Evolutionary conservation across 1,140 invertebrate species (phyloP).

Genomic region (Calliopsis andreniformis): DNA sequence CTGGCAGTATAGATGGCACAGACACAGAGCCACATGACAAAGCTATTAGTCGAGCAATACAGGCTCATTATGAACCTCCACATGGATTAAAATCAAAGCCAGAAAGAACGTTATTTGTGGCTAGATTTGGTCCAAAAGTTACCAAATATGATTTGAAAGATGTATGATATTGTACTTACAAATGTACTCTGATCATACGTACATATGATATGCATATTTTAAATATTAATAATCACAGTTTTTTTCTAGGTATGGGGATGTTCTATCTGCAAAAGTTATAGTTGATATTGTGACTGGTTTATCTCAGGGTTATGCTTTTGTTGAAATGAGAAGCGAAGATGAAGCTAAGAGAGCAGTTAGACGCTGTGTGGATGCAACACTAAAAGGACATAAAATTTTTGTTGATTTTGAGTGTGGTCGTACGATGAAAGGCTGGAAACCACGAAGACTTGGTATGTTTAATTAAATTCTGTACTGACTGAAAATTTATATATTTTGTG

Average conservation of each 20-base stretch:
- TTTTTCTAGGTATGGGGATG: conserved; percentile 86
- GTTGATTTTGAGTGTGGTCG: conserved; percentile 87
- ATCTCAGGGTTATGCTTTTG: conserved; percentile 92
- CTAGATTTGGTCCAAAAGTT: conserved; percentile 88
- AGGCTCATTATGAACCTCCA: conserved; percentile 87
- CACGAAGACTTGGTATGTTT: conserved; percentile 86
- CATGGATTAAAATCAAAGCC: conserved; percentile 86
- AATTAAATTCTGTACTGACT: not conserved
- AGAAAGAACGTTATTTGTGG: conserved; percentile 89
- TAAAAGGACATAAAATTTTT: conserved; percentile 85
- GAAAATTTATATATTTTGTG: not conserved
- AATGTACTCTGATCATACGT: no score
- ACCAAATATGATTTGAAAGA: conserved; percentile 80
- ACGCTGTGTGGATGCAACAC: conserved; percentile 81
- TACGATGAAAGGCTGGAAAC: conserved; percentile 89
- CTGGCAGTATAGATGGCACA: conserved; percentile 92
- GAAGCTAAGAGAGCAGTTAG: conserved; percentile 84
- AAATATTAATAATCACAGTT: conserved; percentile 73
- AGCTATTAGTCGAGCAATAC: conserved; percentile 88
- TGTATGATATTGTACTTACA: conserved; percentile 44
- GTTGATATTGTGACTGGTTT: conserved; percentile 91
- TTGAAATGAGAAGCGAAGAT: conserved; percentile 87
- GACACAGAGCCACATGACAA: conserved; percentile 91
- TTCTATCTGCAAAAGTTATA: conserved; percentile 87
- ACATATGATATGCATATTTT: not conserved